These are phyloP conservation scores for Drosophila sproati DNA, from an alignment of 1,140 invertebrate genomes.

Conservation along the genomic window DNA sequence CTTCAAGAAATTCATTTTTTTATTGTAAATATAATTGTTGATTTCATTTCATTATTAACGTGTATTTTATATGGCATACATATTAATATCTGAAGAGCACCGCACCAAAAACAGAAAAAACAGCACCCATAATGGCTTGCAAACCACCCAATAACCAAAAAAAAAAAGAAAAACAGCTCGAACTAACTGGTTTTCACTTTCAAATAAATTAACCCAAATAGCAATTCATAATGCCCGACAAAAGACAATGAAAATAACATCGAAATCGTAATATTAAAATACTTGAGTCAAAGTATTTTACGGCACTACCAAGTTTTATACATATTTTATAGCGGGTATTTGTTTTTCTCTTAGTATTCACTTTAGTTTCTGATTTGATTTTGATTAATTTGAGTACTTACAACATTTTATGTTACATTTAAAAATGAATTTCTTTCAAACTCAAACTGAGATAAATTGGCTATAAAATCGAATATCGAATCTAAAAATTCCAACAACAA, in stretches of 20 bases:
- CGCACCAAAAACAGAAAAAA: conserved; percentile 21
- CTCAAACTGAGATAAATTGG: conserved; percentile 81
- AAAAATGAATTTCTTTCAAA: conserved; percentile 83
- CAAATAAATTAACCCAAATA: conserved; percentile 21
- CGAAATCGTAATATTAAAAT: conserved; percentile 17
- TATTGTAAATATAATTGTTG: conserved; percentile 55
- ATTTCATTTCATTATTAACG: conserved; percentile 40
- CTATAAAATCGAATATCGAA: conserved; percentile 42
- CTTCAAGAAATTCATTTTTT: conserved; percentile 80
- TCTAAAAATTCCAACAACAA: conserved; percentile 39
- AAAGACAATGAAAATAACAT: conserved; percentile 32
- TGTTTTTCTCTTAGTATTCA: not conserved
- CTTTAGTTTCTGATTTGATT: conserved; percentile 5
- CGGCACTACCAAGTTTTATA: conserved; percentile 44
- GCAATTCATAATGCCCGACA: conserved; percentile 4
- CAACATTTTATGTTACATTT: conserved; percentile 62
- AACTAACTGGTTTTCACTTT: conserved; percentile 36
- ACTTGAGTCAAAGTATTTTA: conserved; percentile 33
- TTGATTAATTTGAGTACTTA: conserved; percentile 22
- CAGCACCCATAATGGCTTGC: conserved; percentile 24
- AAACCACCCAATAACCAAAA: conserved; percentile 15
- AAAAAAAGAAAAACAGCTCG: conserved; percentile 12
- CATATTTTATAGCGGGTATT: conserved; percentile 41
- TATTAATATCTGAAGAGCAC: conserved; percentile 52
- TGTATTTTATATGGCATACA: conserved; percentile 29